A percentile compares a stretch with the other conserved stretches of the same genome.
These are phyloP conservation scores for Drosophila anceps DNA, from an alignment of 2,888 invertebrate species.

Conservation along the genomic window DNA sequence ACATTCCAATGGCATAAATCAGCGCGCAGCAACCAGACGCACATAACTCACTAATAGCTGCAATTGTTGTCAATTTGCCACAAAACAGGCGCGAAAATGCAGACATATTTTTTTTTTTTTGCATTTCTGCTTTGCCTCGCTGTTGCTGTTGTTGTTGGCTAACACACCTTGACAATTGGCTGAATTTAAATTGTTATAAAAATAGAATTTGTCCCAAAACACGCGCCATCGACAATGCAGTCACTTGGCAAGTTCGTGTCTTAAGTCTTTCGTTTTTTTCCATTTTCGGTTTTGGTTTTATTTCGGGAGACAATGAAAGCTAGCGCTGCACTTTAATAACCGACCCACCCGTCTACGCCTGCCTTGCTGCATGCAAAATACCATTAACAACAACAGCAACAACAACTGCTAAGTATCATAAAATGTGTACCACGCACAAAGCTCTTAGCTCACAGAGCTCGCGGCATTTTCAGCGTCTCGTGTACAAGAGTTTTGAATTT, in stretches of 20 bases:
- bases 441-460: conserved; percentile 29
- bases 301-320: conserved; percentile 76
- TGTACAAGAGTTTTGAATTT: conserved; percentile 73
- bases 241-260: conserved; percentile 70
- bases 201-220: conserved; percentile 82
- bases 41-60: conserved; percentile 72
- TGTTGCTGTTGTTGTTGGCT: conserved; percentile 44
- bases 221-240: conserved; percentile 67
- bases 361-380: conserved; percentile 65
- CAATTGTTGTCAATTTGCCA: conserved; percentile 81
- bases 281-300: conserved; percentile 21
- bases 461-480: conserved; percentile 33
- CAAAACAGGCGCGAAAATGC: conserved; percentile 82
- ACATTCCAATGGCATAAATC: conserved; percentile 76
- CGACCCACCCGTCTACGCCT: conserved; percentile 28
- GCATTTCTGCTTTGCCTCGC: conserved; percentile 32
- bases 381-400: conserved; percentile 69
- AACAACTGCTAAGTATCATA: conserved; percentile 44
- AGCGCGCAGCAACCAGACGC: conserved; percentile 47
- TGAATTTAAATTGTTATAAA: conserved; percentile 80
- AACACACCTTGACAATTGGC: conserved; percentile 79
- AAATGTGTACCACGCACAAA: conserved; percentile 71
- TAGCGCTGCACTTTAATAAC: conserved; percentile 64
- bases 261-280: conserved; percentile 72
- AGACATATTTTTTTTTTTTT: conserved; percentile 57